A percentile compares a stretch with the other conserved stretches of the same genome.
Evolutionary conservation across 1,140 invertebrate species (phyloP).

Genomic region (Chironomus striatipennis): DNA sequence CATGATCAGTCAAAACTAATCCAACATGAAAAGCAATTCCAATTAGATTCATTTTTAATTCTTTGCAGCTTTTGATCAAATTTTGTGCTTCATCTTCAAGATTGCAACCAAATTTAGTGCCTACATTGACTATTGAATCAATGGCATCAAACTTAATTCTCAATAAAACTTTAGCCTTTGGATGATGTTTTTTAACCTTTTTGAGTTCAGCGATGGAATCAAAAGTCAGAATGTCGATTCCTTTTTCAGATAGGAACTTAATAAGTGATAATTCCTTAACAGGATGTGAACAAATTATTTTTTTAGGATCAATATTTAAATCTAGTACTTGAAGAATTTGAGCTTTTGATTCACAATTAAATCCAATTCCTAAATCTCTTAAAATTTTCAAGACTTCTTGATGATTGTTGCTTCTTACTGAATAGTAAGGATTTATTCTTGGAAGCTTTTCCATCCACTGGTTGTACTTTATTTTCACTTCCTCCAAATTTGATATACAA

Average conservation of each 20-base stretch:
- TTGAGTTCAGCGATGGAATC: not conserved
- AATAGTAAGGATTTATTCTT: slow-evolving; percentile 87
- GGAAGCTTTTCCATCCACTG: slow-evolving; percentile 80
- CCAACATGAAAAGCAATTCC: slow-evolving; percentile 22
- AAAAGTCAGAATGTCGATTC: not conserved
- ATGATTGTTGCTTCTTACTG: slow-evolving; percentile 95
- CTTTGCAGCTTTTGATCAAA: not conserved
- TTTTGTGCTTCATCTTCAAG: not conserved
- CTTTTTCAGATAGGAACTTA: slow-evolving; percentile 30
- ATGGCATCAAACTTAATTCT: not conserved
- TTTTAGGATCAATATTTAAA: slow-evolving; percentile 64
- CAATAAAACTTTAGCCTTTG: not conserved
- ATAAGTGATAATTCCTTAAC: slow-evolving; percentile 93
- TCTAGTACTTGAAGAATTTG: slow-evolving; percentile 84
- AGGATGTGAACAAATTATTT: slow-evolving; percentile 96
- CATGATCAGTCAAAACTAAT: not conserved
- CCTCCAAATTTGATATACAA: slow-evolving; percentile 84
- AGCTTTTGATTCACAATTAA: slow-evolving; percentile 93
- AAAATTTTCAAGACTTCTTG: slow-evolving; percentile 70
- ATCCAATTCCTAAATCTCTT: slow-evolving; percentile 77
- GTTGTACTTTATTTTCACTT: slow-evolving; percentile 75
- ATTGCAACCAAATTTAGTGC: slow-evolving; percentile 16
- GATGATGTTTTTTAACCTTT: slow-evolving; percentile 11
- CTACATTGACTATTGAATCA: not conserved
- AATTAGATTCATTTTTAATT: slow-evolving; percentile 1